Percentiles rank a stretch among this genome's conserved stretches.
Conservation (phyloP, 1,140 invertebrate genomes). For the Drosophila pachea region DNA sequence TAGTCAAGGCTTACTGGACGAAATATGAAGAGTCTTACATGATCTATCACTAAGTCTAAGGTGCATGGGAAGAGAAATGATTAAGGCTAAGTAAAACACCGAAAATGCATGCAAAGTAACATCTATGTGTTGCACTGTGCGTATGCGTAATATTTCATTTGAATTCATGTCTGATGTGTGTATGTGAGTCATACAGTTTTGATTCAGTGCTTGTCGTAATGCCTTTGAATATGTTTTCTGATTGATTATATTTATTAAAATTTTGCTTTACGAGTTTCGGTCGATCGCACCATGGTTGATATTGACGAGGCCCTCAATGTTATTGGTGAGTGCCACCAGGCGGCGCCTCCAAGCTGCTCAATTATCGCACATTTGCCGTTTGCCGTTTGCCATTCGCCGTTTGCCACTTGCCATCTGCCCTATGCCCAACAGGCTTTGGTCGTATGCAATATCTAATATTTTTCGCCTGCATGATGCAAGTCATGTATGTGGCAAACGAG, state of each 20-base stretch:
- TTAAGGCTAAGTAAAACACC: slow-evolving; percentile 4
- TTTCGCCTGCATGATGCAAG: background rate
- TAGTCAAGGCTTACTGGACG: slow-evolving; percentile 52
- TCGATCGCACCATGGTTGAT: slow-evolving; percentile 6
- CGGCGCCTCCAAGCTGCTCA: background rate
- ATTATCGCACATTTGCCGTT: background rate
- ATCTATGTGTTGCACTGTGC: slow-evolving; percentile 7
- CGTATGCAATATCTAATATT: slow-evolving; percentile 32
- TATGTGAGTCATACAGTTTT: background rate
- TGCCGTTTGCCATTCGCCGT: too few species aligned
- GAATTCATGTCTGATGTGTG: background rate
- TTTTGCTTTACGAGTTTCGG: background rate
- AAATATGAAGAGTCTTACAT: slow-evolving; percentile 43
- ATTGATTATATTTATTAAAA: background rate
- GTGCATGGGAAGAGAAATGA: slow-evolving; percentile 12
- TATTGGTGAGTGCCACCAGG: slow-evolving; percentile 29
- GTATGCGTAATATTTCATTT: slow-evolving; percentile 18
- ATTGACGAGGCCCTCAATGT: slow-evolving; percentile 24
- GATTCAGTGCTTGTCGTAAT: too few species aligned
- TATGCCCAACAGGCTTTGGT: slow-evolving; percentile 40
- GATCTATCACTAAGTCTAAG: slow-evolving; percentile 37
- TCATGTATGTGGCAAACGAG: slow-evolving; percentile 39
- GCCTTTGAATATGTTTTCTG: background rate
- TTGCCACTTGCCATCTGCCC: background rate
- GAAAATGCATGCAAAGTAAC: slow-evolving; percentile 42